phyloP scores from a whole-genome alignment of 2,113 vertebrate genomes.

The Clarias macrocephalus region DNA sequence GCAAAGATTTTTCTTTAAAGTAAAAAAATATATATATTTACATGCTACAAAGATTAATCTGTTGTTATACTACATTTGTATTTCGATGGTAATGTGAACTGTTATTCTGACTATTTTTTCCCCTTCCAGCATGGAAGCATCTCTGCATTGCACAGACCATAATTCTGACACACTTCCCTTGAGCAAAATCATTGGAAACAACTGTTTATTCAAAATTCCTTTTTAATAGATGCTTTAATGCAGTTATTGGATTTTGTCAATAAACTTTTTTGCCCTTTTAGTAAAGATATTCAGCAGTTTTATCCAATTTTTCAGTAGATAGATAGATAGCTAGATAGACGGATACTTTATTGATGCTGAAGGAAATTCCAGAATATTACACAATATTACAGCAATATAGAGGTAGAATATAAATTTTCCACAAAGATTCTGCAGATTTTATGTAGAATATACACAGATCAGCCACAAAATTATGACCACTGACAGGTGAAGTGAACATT shows the following conservation, averaged over 20 bases:
- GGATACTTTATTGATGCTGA: too few species aligned
- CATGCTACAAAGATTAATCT: neutral
- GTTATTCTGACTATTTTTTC: neutral
- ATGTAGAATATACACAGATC: neutral
- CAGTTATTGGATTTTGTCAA: slow-evolving; percentile 3
- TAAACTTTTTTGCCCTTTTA: neutral
- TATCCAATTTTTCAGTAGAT: neutral
- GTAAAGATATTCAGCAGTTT: neutral
- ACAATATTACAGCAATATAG: neutral
- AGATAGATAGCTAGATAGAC: too few species aligned
- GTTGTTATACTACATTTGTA: neutral
- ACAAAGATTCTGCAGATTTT: neutral
- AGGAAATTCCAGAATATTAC: too few species aligned
- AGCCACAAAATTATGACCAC: too few species aligned
- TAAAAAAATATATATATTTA: neutral
- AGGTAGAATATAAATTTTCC: neutral
- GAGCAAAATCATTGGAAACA: neutral
- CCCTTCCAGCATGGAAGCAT: neutral
- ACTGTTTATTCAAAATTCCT: neutral
- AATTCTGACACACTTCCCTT: neutral
- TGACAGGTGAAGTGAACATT: too few species aligned
- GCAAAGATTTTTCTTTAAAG: neutral
- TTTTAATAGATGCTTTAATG: neutral
- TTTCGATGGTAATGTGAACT: neutral
- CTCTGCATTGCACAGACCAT: neutral